phyloP scores from a whole-genome alignment of 1,140 invertebrate species.

The Ptiloglossa arizonensis region DNA sequence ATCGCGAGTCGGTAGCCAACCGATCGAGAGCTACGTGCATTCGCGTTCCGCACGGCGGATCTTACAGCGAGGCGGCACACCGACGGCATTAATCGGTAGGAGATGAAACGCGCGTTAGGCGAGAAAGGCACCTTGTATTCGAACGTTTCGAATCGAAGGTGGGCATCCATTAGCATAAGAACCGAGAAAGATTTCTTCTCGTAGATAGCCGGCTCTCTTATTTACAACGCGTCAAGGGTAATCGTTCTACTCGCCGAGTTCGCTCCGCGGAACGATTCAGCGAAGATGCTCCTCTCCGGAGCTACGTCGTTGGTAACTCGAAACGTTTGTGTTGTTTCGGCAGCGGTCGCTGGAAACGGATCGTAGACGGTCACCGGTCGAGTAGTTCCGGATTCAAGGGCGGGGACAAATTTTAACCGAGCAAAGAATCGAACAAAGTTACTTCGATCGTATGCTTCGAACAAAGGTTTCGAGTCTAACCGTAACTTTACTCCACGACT shows the following conservation, averaged over 20 bases:
- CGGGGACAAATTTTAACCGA: too few species aligned
- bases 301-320: not conserved
- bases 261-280: constrained; percentile 11
- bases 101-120: not conserved
- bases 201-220: constrained; percentile 49
- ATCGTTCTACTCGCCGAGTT: constrained; percentile 33
- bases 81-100: constrained; percentile 45
- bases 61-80: constrained; percentile 4
- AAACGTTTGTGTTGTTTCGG: too few species aligned
- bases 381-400: too few species aligned
- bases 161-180: constrained; percentile 62
- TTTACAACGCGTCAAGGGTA: constrained; percentile 57
- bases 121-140: constrained; percentile 16
- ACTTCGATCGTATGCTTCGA: too few species aligned
- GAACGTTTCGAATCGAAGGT: constrained; percentile 29
- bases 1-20: constrained; percentile 18
- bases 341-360: too few species aligned
- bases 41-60: not conserved
- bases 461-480: too few species aligned
- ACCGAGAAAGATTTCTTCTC: constrained; percentile 45
- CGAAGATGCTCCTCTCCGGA: not conserved
- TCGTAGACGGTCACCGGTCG: too few species aligned
- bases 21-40: not conserved
- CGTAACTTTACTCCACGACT: too few species aligned
- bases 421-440: too few species aligned